Evolutionary conservation across 2,797 vertebrate species (phyloP).

Genomic region (Aldrovandia affinis): DNA sequence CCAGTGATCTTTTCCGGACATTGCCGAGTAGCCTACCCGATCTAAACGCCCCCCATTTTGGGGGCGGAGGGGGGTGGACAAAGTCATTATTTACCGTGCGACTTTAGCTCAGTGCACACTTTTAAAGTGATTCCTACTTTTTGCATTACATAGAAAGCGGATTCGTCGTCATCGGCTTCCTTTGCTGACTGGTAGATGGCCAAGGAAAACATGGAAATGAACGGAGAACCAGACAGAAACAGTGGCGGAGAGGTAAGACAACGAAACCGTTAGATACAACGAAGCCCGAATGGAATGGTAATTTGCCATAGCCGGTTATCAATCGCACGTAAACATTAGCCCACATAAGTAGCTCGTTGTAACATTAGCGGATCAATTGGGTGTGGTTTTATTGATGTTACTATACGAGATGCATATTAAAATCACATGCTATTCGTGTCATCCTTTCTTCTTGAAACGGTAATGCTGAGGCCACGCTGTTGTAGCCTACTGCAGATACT

Average conservation of each 20-base stretch:
- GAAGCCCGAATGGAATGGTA: neutral
- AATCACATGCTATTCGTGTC: neutral
- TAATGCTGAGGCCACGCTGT: neutral
- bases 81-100: slow-evolving; percentile 3
- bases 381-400: neutral
- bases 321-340: slow-evolving; percentile 6
- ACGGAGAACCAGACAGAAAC: slow-evolving; percentile 45
- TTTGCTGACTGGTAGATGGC: slow-evolving; percentile 8
- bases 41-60: slow-evolving; percentile 28
- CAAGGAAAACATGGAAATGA: slow-evolving; percentile 45
- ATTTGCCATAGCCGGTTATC: neutral
- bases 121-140: neutral
- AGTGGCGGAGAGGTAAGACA: slow-evolving; percentile 55
- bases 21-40: slow-evolving; percentile 1
- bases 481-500: neutral
- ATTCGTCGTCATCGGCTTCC: neutral
- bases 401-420: neutral
- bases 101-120: neutral
- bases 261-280: slow-evolving; percentile 16
- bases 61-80: slow-evolving; percentile 1
- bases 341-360: neutral
- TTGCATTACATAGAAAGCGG: neutral
- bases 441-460: neutral
- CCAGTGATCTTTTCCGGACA: neutral
- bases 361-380: neutral